Conservation (phyloP, 1,140 invertebrate genomes). For the Lepidostoma basale region DNA sequence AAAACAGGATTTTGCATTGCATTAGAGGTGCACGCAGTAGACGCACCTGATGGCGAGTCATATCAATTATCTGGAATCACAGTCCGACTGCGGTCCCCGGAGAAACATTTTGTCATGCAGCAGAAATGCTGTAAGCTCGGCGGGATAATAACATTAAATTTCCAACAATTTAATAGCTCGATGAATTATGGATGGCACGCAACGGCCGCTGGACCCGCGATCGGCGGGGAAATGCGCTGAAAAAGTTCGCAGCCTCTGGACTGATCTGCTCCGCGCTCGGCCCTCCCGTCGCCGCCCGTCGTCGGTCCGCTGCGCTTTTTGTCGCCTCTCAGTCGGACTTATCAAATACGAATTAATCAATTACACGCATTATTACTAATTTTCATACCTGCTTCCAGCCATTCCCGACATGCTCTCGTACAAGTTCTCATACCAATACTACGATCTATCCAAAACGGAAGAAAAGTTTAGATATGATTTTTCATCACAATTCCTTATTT, state of each 20-base stretch:
- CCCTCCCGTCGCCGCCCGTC: constrained; percentile 26
- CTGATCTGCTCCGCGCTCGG: constrained; percentile 42
- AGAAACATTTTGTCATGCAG: neutral
- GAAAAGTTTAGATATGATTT: too few species aligned
- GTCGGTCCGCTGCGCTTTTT: constrained; percentile 19
- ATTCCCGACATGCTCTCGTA: too few species aligned
- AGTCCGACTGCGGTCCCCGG: neutral
- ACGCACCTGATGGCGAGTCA: neutral
- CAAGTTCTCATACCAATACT: too few species aligned
- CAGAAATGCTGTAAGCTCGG: neutral
- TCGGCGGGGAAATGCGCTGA: neutral
- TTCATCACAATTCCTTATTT: too few species aligned
- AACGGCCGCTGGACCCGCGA: constrained; percentile 30
- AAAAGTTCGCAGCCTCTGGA: constrained; percentile 34
- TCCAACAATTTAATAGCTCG: constrained; percentile 21
- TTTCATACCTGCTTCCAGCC: too few species aligned
- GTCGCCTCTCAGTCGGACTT: constrained; percentile 6
- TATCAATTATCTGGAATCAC: constrained; percentile 29
- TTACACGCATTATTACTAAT: too few species aligned
- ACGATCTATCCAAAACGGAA: too few species aligned
- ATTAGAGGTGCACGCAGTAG: too few species aligned
- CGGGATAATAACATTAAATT: constrained; percentile 22
- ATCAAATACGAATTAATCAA: too few species aligned
- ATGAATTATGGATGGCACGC: constrained; percentile 42
- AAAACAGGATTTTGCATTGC: too few species aligned